These are phyloP conservation scores for Grammomys surdaster DNA, from an alignment of 2,113 vertebrate genomes.

Conservation along the genomic window DNA sequence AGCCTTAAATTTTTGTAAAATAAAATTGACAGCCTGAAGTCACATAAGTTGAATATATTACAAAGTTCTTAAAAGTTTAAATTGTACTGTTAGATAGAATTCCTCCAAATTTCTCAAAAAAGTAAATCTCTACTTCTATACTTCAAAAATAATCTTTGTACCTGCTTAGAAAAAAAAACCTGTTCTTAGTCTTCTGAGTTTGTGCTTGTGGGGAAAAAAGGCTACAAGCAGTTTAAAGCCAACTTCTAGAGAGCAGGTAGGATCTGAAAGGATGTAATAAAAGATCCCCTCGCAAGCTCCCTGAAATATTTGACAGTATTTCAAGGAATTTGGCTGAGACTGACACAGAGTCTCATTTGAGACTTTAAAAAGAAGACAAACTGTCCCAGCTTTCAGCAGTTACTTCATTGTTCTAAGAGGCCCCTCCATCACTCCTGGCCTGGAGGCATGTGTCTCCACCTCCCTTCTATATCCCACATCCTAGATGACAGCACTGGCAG, in stretches of 20 bases:
- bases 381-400: conserved; percentile 71
- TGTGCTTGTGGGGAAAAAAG: conserved; percentile 14
- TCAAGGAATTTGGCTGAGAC: conserved; percentile 79
- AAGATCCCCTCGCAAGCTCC: conserved; percentile 76
- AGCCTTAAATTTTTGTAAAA: conserved; percentile 37
- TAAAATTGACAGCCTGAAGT: conserved; percentile 56
- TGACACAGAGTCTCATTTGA: conserved; percentile 74
- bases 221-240: conserved; percentile 76
- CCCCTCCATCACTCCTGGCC: neutral
- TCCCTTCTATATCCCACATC: neutral
- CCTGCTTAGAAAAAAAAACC: conserved; percentile 3
- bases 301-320: conserved; percentile 80
- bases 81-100: conserved; percentile 43
- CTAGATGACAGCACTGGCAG: neutral
- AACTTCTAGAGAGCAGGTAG: conserved; percentile 74
- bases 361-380: conserved; percentile 80
- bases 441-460: neutral
- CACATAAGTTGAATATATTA: conserved; percentile 58
- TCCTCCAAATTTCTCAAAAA: conserved; percentile 63
- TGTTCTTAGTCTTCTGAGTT: conserved; percentile 14
- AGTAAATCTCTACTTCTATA: conserved; percentile 67
- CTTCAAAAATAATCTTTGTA: conserved; percentile 77
- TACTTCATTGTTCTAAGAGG: conserved; percentile 53
- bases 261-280: conserved; percentile 79
- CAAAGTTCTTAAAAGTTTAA: conserved; percentile 67